Conservation (phyloP, 2,888 invertebrate species). For the Ormyrus nitidulus region DNA sequence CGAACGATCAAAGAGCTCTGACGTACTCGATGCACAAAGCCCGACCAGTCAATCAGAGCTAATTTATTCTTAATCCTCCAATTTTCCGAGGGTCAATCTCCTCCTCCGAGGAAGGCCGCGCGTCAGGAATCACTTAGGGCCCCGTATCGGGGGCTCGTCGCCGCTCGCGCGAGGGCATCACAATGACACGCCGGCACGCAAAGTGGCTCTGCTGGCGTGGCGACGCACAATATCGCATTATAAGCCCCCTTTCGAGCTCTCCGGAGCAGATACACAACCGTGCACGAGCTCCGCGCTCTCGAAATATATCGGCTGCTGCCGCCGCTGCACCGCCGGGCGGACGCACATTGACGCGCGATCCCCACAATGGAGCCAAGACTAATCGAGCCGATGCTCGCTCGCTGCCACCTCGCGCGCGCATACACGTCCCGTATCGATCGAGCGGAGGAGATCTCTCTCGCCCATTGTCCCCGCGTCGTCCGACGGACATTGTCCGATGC, state of each 20-base stretch:
- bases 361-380: constrained; percentile 41
- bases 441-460: background rate
- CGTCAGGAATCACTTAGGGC: constrained; percentile 60
- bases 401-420: background rate
- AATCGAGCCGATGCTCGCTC: constrained; percentile 10
- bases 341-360: constrained; percentile 35
- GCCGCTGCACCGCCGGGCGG: no score
- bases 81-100: background rate
- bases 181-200: constrained; percentile 55
- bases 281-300: no score
- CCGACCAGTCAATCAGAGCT: no score
- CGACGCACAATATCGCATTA: constrained; percentile 24
- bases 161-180: background rate
- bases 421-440: no score
- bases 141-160: no score
- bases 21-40: no score
- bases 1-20: background rate
- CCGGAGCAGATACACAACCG: background rate
- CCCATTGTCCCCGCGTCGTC: constrained; percentile 19
- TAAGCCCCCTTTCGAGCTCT: constrained; percentile 1
- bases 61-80: no score
- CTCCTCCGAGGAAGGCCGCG: background rate
- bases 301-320: no score
- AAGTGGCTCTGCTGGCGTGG: constrained; percentile 1
- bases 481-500: background rate